Conservation (phyloP, 2,888 invertebrate species). For the Stegophylla sp. region DNA sequence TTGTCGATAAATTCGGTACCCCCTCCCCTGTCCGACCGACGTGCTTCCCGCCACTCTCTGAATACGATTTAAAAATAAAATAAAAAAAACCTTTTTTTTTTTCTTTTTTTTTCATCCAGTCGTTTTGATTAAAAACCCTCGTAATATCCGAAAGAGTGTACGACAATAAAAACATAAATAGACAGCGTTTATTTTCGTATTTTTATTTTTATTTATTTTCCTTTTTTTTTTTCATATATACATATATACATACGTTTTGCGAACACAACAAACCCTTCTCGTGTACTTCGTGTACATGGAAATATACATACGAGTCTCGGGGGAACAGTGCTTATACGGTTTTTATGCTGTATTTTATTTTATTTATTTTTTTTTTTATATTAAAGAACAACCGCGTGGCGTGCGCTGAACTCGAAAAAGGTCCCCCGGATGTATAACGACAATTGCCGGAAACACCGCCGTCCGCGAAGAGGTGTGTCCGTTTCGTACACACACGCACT, state of each 20-base stretch:
- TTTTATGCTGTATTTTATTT: background rate
- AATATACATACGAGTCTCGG: conserved; percentile 34
- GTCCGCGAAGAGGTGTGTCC: background rate
- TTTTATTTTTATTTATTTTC: conserved; percentile 16
- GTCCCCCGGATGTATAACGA: conserved; percentile 7
- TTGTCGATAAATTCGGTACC: conserved; percentile 54
- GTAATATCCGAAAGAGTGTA: conserved; percentile 43
- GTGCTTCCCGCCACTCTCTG: background rate
- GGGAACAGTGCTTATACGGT: conserved; percentile 39
- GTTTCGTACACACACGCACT: too few species aligned
- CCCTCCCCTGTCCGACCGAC: background rate
- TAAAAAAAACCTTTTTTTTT: conserved; percentile 39
- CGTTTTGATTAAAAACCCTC: conserved; percentile 58
- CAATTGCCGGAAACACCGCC: conserved; percentile 2
- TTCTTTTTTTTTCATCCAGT: conserved; percentile 3
- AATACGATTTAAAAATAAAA: conserved; percentile 56
- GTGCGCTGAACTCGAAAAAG: conserved; percentile 20
- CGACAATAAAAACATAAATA: conserved; percentile 52
- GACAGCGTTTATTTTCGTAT: conserved; percentile 49
- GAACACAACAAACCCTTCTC: conserved; percentile 44
- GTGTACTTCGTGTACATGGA: too few species aligned
- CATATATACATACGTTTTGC: conserved; percentile 33
- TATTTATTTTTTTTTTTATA: background rate
- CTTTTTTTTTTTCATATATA: conserved; percentile 7
- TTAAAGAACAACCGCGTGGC: conserved; percentile 30